Conservation (phyloP, 2,797 vertebrate genomes). For the Huso huso region DNA sequence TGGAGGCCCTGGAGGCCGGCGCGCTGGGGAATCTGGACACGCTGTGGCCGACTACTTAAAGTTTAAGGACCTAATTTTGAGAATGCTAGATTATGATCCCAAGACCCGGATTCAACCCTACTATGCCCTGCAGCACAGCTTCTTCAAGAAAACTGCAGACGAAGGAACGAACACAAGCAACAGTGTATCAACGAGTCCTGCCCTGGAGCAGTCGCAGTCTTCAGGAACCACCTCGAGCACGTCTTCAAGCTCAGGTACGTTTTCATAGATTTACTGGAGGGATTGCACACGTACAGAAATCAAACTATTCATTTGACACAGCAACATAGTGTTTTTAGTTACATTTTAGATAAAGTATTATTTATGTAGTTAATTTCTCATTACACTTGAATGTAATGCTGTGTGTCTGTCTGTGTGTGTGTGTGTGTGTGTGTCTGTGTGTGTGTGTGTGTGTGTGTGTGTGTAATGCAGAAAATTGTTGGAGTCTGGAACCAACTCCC, state of each 20-base stretch:
- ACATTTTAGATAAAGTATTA: too few relatives aligned
- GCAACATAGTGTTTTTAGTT: too few relatives aligned
- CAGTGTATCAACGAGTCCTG: constrained; percentile 96
- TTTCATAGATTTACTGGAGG: neutral
- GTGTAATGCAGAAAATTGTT: too few relatives aligned
- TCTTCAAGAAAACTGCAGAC: constrained; percentile 98
- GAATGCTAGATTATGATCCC: constrained; percentile 99
- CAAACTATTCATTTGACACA: too few relatives aligned
- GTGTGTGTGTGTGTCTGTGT: too few relatives aligned
- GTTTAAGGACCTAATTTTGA: constrained; percentile 99
- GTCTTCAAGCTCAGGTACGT: constrained; percentile 93
- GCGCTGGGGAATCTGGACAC: constrained; percentile 93
- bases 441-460: too few relatives aligned
- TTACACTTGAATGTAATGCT: too few relatives aligned
- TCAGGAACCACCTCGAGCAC: constrained; percentile 98
- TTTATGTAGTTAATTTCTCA: too few relatives aligned
- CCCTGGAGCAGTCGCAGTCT: constrained; percentile 97
- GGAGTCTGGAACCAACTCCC: too few relatives aligned
- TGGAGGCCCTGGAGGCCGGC: constrained; percentile 91
- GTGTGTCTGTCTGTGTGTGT: too few relatives aligned
- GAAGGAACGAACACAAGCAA: constrained; percentile 98
- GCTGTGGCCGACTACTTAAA: constrained; percentile 99
- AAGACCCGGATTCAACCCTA: constrained; percentile 98
- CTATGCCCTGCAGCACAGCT: constrained; percentile 98
- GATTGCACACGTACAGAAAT: too few relatives aligned